phyloP scores from a whole-genome alignment of 2,113 vertebrate species.

The Epinephelus lanceolatus region DNA sequence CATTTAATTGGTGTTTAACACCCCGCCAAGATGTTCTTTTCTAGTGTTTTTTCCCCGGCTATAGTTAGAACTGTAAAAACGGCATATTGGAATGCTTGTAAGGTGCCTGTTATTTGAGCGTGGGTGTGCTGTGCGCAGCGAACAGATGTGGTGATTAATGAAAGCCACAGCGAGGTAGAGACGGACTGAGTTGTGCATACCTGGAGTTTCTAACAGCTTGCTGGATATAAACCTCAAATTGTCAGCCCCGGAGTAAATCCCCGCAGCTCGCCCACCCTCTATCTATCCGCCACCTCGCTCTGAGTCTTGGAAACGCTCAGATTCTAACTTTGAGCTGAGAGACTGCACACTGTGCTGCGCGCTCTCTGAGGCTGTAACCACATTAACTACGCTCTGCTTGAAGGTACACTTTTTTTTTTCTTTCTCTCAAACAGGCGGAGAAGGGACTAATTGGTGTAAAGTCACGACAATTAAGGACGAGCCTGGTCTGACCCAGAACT shows the following conservation, averaged over 20 bases:
- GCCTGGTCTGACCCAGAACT: constrained; percentile 25
- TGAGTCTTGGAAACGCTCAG: constrained; percentile 34
- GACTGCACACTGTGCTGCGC: constrained; percentile 15
- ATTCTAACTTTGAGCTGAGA: constrained; percentile 16
- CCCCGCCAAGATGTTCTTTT: constrained; percentile 43
- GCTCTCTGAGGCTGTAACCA: constrained; percentile 27
- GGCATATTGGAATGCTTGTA: constrained; percentile 22
- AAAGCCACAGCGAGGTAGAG: constrained; percentile 47
- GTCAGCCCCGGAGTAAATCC: constrained; percentile 27
- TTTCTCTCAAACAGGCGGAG: constrained; percentile 25
- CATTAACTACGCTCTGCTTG: constrained; percentile 56
- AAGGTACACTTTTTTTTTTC: constrained; percentile 25
- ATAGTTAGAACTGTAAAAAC: constrained; percentile 28
- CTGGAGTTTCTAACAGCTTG: constrained; percentile 46
- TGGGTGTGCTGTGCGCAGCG: constrained; percentile 27
- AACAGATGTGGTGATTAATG: constrained; percentile 67
- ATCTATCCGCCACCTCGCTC: constrained; percentile 25
- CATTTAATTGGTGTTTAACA: constrained; percentile 30
- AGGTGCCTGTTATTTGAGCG: constrained; percentile 20
- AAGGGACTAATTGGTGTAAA: constrained; percentile 62
- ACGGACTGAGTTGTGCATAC: constrained; percentile 20
- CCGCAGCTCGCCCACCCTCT: constrained; percentile 6
- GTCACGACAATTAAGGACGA: constrained; percentile 49
- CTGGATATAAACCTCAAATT: constrained; percentile 39
- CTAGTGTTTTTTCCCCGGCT: background rate